Evolutionary conservation across 2,113 vertebrate genomes (phyloP), one percentile per base, ranked within the genome.

Genomic region (Erpornis zantholeuca): DNA sequence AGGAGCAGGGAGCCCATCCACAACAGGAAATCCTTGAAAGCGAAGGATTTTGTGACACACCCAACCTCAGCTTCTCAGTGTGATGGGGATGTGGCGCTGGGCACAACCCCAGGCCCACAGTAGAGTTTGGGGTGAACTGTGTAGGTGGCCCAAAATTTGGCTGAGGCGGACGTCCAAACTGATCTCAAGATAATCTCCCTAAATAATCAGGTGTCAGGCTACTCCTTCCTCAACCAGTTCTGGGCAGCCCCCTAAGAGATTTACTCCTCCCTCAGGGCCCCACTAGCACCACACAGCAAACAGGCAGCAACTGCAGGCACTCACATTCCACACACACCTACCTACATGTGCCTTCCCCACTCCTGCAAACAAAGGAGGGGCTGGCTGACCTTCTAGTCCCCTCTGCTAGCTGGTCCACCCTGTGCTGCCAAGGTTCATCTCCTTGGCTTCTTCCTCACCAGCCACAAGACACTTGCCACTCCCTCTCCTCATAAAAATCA

Each of bases 281-380:
- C 47, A 28, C 17, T 25, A 35, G 27, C 49, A 72, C 28, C 54
- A 52, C 42, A 45, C 7, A 19, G 50, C 6, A 21, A 86, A 35
- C 21, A 27, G 0, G 8, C 27, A 69, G 60, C 25, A 10, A 27
- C 5, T 36, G 31, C 11, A 82, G 69, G 40, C 53, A 29, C n/a
- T 27, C 1, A 0, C 31, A 25, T 13, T 61, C 42, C 33, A 0
- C 12, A 36, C 25, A 31, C 56, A 53, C 61, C n/a, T 36, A 9
- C 4, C 7, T 19, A 20, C 38, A 16, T 3, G 10, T 7, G 27
- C 56, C 22, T 33, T 76, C 20, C 40, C 25, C 47, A 16, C 15
- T 78, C 70, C 66, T 22, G 38, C 17, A 42, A 5, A 16, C 29
- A 54, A 24, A 2, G 0, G 20, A 84, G 65, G 27, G 36, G 6